A percentile compares a stretch with the other conserved stretches of the same genome.
Conservation (phyloP, 2,113 vertebrate species). For the Columba janthina region DNA sequence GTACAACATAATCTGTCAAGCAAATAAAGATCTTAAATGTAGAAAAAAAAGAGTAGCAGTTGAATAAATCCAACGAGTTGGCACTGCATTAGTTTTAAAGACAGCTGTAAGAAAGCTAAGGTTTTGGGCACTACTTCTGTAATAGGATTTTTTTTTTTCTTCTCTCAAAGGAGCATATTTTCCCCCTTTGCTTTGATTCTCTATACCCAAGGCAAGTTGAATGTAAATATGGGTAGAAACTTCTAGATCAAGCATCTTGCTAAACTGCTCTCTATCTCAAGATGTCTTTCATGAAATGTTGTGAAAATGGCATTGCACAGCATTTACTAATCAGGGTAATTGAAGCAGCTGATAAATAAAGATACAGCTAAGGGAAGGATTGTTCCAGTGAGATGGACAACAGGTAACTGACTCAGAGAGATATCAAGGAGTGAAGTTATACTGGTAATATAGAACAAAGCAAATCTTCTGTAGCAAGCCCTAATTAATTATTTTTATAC, state of each 20-base stretch:
- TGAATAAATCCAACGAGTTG: not conserved
- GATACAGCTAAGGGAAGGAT: not conserved
- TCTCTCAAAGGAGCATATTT: not conserved
- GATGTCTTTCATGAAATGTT: not conserved
- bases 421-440: not conserved
- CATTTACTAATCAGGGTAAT: not conserved
- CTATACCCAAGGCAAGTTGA: not conserved
- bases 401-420: not conserved
- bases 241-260: not conserved
- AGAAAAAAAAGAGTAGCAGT: not conserved
- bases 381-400: not conserved
- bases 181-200: not conserved
- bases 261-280: not conserved
- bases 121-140: not conserved
- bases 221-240: not conserved
- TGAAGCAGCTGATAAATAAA: not conserved
- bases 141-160: not conserved
- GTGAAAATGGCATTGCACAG: not conserved
- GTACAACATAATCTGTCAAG: not conserved
- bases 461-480: not conserved
- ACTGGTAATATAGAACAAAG: not conserved
- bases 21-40: not conserved
- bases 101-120: not conserved
- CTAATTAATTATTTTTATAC: not conserved
- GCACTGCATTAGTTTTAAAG: not conserved